Evolutionary conservation across 2,888 invertebrate species (phyloP).

Genomic region (Agonopterix subpropinquella): DNA sequence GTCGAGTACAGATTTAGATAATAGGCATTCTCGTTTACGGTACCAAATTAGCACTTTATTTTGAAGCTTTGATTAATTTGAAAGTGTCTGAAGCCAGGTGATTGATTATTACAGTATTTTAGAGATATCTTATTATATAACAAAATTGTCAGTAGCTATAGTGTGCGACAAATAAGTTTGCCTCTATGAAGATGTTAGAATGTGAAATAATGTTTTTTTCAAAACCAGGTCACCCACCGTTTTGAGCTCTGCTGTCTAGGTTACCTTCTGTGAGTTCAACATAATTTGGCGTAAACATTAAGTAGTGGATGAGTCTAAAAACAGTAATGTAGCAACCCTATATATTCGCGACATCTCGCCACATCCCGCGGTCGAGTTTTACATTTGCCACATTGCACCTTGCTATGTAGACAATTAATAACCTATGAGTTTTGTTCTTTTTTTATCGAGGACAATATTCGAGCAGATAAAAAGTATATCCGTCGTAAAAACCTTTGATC

Average conservation of each 20-base stretch:
- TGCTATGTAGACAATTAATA: conserved; percentile 6
- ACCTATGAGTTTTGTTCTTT: neutral
- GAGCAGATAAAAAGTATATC: conserved; percentile 1
- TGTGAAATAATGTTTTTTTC: too few relatives aligned
- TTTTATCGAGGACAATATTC: conserved; percentile 2
- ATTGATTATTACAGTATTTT: too few relatives aligned
- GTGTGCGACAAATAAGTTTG: too few relatives aligned
- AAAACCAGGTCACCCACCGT: too few relatives aligned
- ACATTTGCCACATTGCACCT: conserved; percentile 7
- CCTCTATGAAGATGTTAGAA: too few relatives aligned
- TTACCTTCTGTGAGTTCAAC: too few relatives aligned
- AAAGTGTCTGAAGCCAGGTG: too few relatives aligned
- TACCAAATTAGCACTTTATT: neutral
- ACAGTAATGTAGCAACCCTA: conserved; percentile 1
- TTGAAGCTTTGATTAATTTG: too few relatives aligned
- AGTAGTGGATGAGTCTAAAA: too few relatives aligned
- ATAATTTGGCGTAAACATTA: too few relatives aligned
- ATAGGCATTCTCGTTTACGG: conserved; percentile 11
- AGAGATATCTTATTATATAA: neutral
- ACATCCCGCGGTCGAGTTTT: conserved; percentile 1
- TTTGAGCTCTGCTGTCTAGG: too few relatives aligned
- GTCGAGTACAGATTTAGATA: conserved; percentile 30
- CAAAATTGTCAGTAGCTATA: too few relatives aligned
- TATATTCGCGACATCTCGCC: neutral
- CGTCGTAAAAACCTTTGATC: conserved; percentile 6